Evolutionary conservation across 2,797 vertebrate species (phyloP).

Genomic region (Sebastes steindachneri): DNA sequence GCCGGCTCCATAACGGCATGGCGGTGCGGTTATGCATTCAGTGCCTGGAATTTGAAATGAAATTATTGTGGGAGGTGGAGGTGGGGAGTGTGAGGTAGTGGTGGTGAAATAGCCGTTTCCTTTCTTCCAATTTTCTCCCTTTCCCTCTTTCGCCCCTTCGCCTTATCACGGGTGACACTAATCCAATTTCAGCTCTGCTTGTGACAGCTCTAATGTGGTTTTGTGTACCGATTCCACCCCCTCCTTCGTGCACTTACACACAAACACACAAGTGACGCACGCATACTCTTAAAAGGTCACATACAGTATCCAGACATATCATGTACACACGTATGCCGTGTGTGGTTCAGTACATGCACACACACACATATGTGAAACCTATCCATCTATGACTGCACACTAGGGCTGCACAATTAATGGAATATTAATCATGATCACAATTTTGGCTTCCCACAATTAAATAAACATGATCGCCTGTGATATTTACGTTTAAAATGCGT

Average conservation of each 20-base stretch:
- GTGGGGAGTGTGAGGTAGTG: slow-evolving; percentile 24
- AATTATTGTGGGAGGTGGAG: slow-evolving; percentile 75
- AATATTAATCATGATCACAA: no score
- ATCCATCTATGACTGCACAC: background rate
- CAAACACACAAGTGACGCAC: background rate
- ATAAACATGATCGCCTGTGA: no score
- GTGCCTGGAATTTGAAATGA: slow-evolving; percentile 81
- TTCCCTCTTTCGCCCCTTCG: slow-evolving; percentile 76
- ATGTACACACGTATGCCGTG: background rate
- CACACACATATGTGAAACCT: background rate
- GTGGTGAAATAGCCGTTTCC: slow-evolving; percentile 75
- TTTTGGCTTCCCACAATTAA: no score
- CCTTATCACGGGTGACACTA: slow-evolving; percentile 85
- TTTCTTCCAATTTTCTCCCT: slow-evolving; percentile 84
- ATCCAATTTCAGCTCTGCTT: slow-evolving; percentile 82
- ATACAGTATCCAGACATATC: slow-evolving; percentile 22
- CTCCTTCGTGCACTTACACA: background rate
- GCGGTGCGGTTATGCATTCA: slow-evolving; percentile 76
- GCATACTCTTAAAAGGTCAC: slow-evolving; percentile 56
- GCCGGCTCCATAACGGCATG: slow-evolving; percentile 72
- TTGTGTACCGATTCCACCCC: slow-evolving; percentile 72
- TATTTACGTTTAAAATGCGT: no score
- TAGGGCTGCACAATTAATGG: no score
- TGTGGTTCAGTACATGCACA: background rate
- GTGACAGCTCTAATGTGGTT: slow-evolving; percentile 80